These are phyloP conservation scores for Agriotes lineatus DNA, from an alignment of 2,888 invertebrate genomes.

Conservation along the genomic window DNA sequence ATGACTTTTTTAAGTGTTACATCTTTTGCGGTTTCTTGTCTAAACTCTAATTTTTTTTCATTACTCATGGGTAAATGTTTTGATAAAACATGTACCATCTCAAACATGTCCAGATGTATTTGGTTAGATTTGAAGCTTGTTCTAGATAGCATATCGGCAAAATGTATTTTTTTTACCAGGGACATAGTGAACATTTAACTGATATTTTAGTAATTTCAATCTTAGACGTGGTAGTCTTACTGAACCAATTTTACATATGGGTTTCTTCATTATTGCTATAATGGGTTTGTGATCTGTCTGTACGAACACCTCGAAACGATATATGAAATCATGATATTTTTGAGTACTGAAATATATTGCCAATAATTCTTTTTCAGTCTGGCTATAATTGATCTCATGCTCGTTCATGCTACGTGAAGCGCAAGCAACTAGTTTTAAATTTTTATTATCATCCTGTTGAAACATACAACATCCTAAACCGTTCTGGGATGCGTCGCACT, in stretches of 20 bases:
- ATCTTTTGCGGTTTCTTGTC: conserved; percentile 37
- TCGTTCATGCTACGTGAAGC: conserved; percentile 39
- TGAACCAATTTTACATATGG: conserved; percentile 26
- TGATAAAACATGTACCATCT: conserved; percentile 45
- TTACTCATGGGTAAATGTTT: conserved; percentile 43
- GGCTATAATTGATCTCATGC: conserved; percentile 20
- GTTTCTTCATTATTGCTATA: conserved; percentile 46
- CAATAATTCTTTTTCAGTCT: conserved; percentile 12
- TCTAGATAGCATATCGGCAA: conserved; percentile 44
- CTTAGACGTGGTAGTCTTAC: conserved; percentile 43
- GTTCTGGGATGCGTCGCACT: conserved; percentile 46
- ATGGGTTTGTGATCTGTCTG: conserved; percentile 46
- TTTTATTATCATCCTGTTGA: conserved; percentile 37
- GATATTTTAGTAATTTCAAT: conserved; percentile 45
- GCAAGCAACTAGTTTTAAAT: conserved; percentile 40
- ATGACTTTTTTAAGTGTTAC: not conserved
- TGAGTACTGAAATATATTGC: conserved; percentile 40
- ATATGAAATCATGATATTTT: conserved; percentile 48
- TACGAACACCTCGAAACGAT: conserved; percentile 46
- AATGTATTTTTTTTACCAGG: conserved; percentile 46
- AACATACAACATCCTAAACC: conserved; percentile 46
- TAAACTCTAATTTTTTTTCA: conserved; percentile 29
- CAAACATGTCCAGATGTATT: conserved; percentile 43
- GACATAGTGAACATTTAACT: conserved; percentile 41
- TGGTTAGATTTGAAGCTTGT: too few species aligned